These are phyloP conservation scores for Sebastes iracundus DNA, from an alignment of 2,797 vertebrate species.

Conservation along the genomic window DNA sequence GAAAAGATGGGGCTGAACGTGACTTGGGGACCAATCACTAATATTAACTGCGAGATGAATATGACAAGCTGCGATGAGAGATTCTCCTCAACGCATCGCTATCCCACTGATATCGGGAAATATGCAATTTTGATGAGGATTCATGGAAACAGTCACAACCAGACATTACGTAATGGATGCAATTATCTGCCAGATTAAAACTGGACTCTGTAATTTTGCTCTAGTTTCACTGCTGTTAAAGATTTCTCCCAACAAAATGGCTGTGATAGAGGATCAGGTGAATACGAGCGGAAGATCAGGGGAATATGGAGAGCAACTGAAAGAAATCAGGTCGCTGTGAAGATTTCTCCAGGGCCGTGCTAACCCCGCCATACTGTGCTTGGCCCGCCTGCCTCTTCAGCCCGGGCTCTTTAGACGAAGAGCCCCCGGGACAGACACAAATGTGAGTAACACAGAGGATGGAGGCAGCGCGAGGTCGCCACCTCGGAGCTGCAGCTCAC, in stretches of 20 bases:
- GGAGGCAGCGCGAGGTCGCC: slow-evolving; percentile 41
- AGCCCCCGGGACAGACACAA: slow-evolving; percentile 58
- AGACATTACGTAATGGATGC: slow-evolving; percentile 36
- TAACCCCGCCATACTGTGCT: slow-evolving; percentile 61
- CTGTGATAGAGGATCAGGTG: slow-evolving; percentile 54
- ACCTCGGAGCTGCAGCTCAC: slow-evolving; percentile 26
- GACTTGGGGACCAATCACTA: slow-evolving; percentile 61
- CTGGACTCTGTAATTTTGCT: slow-evolving; percentile 16
- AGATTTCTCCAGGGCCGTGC: slow-evolving; percentile 71
- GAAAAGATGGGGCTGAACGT: slow-evolving; percentile 66
- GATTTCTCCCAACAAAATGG: slow-evolving; percentile 25
- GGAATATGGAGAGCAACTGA: slow-evolving; percentile 19
- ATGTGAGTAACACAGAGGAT: slow-evolving; percentile 64
- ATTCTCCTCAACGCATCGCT: not conserved
- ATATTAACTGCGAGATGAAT: slow-evolving; percentile 55
- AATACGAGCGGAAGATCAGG: not conserved
- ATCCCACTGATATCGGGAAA: slow-evolving; percentile 28
- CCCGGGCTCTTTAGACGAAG: slow-evolving; percentile 52
- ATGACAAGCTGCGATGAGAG: slow-evolving; percentile 40
- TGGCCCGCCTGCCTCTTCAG: slow-evolving; percentile 63
- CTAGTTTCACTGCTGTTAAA: slow-evolving; percentile 10
- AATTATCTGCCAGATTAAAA: slow-evolving; percentile 59
- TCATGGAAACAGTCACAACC: slow-evolving; percentile 24
- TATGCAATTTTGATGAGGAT: slow-evolving; percentile 39
- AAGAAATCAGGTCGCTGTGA: slow-evolving; percentile 71